Conservation (phyloP, 2,888 invertebrate species). For the Apamea anceps region DNA sequence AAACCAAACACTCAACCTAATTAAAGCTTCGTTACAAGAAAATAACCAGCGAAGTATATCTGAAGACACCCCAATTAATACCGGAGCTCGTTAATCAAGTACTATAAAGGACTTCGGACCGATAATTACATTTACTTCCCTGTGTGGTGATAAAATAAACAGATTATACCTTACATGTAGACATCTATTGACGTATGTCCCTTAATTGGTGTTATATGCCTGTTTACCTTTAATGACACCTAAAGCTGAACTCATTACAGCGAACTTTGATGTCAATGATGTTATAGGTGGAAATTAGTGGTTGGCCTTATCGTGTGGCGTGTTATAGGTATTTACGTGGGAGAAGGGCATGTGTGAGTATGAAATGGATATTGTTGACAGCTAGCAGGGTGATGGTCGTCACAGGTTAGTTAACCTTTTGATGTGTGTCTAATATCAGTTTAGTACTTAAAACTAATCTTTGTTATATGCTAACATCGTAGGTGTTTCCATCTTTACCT, state of each 20-base stretch:
- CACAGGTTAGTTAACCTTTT: constrained; percentile 24
- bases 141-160: constrained; percentile 68
- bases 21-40: constrained; percentile 42
- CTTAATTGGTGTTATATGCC: constrained; percentile 68
- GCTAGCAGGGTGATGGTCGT: constrained; percentile 2
- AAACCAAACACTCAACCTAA: constrained; percentile 38
- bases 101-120: constrained; percentile 67
- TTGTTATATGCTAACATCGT: background rate
- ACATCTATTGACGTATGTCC: constrained; percentile 67
- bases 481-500: background rate
- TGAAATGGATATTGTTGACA: constrained; percentile 42
- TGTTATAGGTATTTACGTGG: background rate
- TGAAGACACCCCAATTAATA: constrained; percentile 62
- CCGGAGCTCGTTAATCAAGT: constrained; percentile 67
- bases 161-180: constrained; percentile 66
- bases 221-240: constrained; percentile 62
- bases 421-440: background rate
- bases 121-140: constrained; percentile 71
- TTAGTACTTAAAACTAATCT: background rate
- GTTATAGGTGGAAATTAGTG: constrained; percentile 18
- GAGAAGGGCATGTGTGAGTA: background rate
- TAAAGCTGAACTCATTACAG: constrained; percentile 52
- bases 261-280: constrained; percentile 47
- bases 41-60: constrained; percentile 42
- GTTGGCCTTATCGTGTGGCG: constrained; percentile 16